Evolutionary conservation across 2,113 vertebrate genomes (phyloP), one percentile per base, ranked within the genome.

Genomic region (Nyctibius bracteatus): DNA sequence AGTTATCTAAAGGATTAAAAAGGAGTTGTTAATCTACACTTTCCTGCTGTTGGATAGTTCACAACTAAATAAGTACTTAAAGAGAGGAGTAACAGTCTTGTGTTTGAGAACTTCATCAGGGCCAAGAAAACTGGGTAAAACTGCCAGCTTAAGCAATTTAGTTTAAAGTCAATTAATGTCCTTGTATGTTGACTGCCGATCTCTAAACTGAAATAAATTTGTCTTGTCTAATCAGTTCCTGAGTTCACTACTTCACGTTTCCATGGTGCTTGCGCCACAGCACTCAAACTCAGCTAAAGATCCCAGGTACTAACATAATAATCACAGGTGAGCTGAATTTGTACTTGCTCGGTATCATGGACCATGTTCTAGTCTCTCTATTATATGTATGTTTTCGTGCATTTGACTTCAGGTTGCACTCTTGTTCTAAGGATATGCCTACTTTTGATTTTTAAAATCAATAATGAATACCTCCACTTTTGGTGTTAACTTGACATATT

Each of bases 1-100:
- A 74, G 98, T 98, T 88, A 99, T 98, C 99, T 99, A 90, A 62
- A 90, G 77, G 17, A 65, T 68, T 67, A 81, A 84, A 70, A 59
- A 88, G 15, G 78, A 80, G 17, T 43, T 28, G 24, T 88, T 90
- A 63, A 58, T 80, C n/a, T 8, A n/a, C 31, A 65, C 30, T 67
- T 88, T 23, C 46, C 54, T 78, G 74, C 51, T 30, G 27, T 37
- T 74, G 57, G 17, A 55, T 31, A 73, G 44, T 28, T 95, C 39
- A 70, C 44, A 88, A 21, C 6, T 59, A 67, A 43, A 8, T 31
- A 10, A 52, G 23, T 4, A 47, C 15, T 73, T 65, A 30, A 62
- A 67, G 57, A 88, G 17, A 70, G 68, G 70, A 86, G 63, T 67
- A 88, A 52, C 2, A 59, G 44, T 54, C 61, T 75, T 37, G 28